Base-by-base conservation (phyloP, 2,797 vertebrate species). In the Kryptopterus vitreolus region DNA sequence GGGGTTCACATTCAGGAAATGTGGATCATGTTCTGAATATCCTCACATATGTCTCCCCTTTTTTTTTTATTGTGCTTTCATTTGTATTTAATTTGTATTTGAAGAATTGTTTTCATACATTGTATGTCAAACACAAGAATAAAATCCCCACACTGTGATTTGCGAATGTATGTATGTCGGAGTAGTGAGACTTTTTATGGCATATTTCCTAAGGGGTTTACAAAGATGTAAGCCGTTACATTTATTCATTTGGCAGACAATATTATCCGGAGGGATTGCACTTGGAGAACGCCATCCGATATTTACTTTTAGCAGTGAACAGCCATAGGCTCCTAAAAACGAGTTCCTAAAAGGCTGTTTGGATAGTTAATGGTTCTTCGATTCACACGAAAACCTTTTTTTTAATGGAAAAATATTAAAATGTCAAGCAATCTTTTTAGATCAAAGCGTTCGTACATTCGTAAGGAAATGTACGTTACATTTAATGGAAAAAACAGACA, bases 1-100 rank as follows among this genome's bases (percentile, higher is more conserved):
- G 18, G n/a, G 6, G 66, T 76, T 66, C 10, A 33, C 69, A 35
- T 53, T 33, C 43, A 81, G 73, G 29, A 68, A 46, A 33, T 20
- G 38, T 35, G 29, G 26, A 35, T 52, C 26, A 18, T n/a, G 59
- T 53, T 53, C 20, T 50, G 46, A 63, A 76, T 76, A 20, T 48
- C 38, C 13, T 46, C 55, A 43, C 5, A 8, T 70, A 1, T 50
- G 18, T 52, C 3, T 71, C 10, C 20, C 26, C 26, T 18, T 68
- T 8, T 24, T 13, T 68, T 46, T n/a, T n/a, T n/a, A n/a, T n/a
- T n/a, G n/a, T 53, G 15, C 15, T 18, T 69, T 18, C 24, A 29
- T 69, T 50, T 50, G 24, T 9, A 65, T 38, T n/a, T 13, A 0
- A 12, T 74, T 59, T 55, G 31, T n/a, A 61, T 46, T 76, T 48